A percentile compares a stretch with the other conserved stretches of the same genome.
phyloP scores from a whole-genome alignment of 2,888 invertebrate species.

The Pristionchus mayeri region DNA sequence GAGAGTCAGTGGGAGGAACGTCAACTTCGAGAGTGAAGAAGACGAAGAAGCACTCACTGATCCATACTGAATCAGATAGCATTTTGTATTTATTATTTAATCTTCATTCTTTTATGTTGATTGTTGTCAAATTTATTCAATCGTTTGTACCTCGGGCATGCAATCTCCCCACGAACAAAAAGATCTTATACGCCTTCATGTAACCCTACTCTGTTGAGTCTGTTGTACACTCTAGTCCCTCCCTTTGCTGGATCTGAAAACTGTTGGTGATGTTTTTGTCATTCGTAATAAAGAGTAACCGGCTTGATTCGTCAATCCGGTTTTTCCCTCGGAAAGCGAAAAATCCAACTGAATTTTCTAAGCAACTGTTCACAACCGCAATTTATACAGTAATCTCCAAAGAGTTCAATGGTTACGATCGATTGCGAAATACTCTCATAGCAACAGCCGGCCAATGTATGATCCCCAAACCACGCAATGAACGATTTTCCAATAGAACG shows the following conservation, averaged over 20 bases:
- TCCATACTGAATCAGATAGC: neutral
- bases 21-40: slow-evolving; percentile 22
- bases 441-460: too few species aligned
- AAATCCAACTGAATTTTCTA: too few species aligned
- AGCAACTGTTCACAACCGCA: too few species aligned
- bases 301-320: too few species aligned
- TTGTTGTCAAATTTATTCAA: too few species aligned
- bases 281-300: neutral
- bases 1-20: slow-evolving; percentile 8
- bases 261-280: neutral
- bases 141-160: neutral
- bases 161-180: slow-evolving; percentile 31
- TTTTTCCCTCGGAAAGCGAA: too few species aligned
- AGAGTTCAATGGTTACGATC: too few species aligned
- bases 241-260: neutral
- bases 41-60: slow-evolving; percentile 20
- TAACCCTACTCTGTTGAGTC: neutral
- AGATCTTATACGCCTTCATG: neutral
- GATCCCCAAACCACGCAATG: too few species aligned
- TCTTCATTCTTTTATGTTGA: neutral
- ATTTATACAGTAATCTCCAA: too few species aligned
- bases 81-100: neutral
- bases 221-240: neutral
- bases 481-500: too few species aligned
- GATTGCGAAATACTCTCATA: neutral